Evolutionary conservation across 2,113 vertebrate species (phyloP).

Genomic region (Menidia beryllina): DNA sequence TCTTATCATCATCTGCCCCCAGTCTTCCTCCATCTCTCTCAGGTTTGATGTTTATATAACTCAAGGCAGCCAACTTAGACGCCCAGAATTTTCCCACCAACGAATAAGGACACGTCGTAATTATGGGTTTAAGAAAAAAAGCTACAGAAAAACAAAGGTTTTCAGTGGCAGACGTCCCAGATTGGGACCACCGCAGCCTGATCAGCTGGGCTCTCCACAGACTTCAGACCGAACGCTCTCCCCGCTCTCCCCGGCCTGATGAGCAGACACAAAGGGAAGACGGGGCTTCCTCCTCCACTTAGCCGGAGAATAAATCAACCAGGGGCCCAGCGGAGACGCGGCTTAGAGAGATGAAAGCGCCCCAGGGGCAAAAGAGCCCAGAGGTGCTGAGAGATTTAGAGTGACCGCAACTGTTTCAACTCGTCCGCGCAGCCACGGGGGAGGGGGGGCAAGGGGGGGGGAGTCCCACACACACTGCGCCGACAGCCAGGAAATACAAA

Average conservation of each 20-base stretch:
- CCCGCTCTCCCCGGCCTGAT: slow-evolving; percentile 17
- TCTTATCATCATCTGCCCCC: not conserved
- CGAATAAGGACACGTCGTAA: slow-evolving; percentile 41
- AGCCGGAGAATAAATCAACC: slow-evolving; percentile 30
- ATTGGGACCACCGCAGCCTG: slow-evolving; percentile 28
- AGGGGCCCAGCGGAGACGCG: slow-evolving; percentile 11
- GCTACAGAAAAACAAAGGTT: slow-evolving; percentile 39
- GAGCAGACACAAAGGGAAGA: slow-evolving; percentile 8
- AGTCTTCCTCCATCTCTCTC: slow-evolving; percentile 19
- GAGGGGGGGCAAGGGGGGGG: no score
- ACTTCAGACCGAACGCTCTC: slow-evolving; percentile 1
- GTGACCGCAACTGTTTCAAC: slow-evolving; percentile 49
- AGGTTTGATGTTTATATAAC: slow-evolving; percentile 11
- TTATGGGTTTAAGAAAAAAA: slow-evolving; percentile 27
- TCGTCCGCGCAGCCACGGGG: slow-evolving; percentile 35
- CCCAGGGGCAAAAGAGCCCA: slow-evolving; percentile 17
- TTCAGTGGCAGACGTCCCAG: slow-evolving; percentile 38
- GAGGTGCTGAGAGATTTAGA: slow-evolving; percentile 55
- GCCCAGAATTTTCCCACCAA: slow-evolving; percentile 29
- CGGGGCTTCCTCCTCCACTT: slow-evolving; percentile 4
- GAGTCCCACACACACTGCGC: slow-evolving; percentile 37
- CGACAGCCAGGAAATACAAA: slow-evolving; percentile 9
- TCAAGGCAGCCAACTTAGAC: slow-evolving; percentile 10
- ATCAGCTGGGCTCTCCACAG: slow-evolving; percentile 37
- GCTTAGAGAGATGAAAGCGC: slow-evolving; percentile 34